Percentiles rank a stretch among this genome's conserved stretches.
These are phyloP conservation scores for Smittia aterrima DNA, from an alignment of 2,888 invertebrate genomes.

Conservation along the genomic window DNA sequence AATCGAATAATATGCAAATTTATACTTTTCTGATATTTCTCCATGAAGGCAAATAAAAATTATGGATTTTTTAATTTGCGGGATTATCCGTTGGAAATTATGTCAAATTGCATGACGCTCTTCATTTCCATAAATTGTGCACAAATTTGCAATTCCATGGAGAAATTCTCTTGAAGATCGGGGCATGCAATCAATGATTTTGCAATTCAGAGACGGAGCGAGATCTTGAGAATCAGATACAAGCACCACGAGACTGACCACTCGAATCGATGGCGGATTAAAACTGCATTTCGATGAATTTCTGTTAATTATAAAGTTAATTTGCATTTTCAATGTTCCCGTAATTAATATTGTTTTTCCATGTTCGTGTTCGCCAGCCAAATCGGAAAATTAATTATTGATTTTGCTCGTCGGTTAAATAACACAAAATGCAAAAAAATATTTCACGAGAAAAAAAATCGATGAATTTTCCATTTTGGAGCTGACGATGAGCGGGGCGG, in stretches of 20 bases:
- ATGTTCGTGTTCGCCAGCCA: background rate
- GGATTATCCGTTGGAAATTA: slow-evolving; percentile 28
- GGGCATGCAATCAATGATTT: background rate
- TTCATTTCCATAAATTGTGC: slow-evolving; percentile 20
- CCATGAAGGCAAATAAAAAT: slow-evolving; percentile 1
- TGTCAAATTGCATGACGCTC: slow-evolving; percentile 21
- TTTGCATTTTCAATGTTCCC: slow-evolving; percentile 23
- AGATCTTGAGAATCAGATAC: background rate
- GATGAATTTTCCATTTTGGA: slow-evolving; percentile 1
- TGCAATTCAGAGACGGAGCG: background rate
- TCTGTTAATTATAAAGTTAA: slow-evolving; percentile 27
- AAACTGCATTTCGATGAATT: background rate
- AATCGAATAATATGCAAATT: slow-evolving; percentile 20
- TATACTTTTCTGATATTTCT: background rate
- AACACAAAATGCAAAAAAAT: background rate
- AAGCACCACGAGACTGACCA: background rate
- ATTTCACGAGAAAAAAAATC: too few species aligned
- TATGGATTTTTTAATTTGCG: slow-evolving; percentile 32
- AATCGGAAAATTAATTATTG: slow-evolving; percentile 29
- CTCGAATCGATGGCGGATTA: background rate
- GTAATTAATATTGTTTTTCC: slow-evolving; percentile 30
- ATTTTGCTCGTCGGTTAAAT: background rate
- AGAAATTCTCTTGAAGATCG: background rate
- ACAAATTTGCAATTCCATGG: background rate
- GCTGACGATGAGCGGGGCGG: background rate